Evolutionary conservation across 2,888 invertebrate genomes (phyloP).

Genomic region (Heliconius cydno): DNA sequence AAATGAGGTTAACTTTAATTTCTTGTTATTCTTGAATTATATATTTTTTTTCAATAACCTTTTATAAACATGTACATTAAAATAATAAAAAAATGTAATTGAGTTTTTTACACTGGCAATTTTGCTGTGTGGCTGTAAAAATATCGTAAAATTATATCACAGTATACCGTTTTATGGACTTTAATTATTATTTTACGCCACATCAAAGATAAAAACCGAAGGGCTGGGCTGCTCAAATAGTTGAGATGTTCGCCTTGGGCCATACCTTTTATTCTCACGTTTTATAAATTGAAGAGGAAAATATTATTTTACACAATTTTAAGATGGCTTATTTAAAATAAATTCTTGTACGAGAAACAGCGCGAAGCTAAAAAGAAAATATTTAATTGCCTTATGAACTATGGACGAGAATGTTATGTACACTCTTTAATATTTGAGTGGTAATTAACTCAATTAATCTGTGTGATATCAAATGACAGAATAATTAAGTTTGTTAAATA

Average conservation of each 20-base stretch:
- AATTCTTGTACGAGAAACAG: too few species aligned
- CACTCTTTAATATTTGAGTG: too few species aligned
- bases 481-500: too few species aligned
- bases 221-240: not conserved
- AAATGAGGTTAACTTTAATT: not conserved
- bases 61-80: not conserved
- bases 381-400: too few species aligned
- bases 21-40: not conserved
- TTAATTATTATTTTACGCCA: slow-evolving; percentile 25
- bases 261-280: not conserved
- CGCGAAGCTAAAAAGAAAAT: too few species aligned
- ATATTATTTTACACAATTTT: too few species aligned
- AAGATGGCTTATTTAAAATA: too few species aligned
- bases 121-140: slow-evolving; percentile 29
- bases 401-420: too few species aligned
- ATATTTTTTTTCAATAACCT: not conserved
- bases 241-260: slow-evolving; percentile 3
- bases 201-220: slow-evolving; percentile 23
- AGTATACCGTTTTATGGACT: slow-evolving; percentile 29
- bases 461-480: too few species aligned
- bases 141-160: slow-evolving; percentile 31
- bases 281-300: not conserved
- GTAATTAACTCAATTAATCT: too few species aligned
- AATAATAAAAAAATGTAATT: slow-evolving; percentile 11
- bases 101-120: slow-evolving; percentile 15